Conservation (phyloP, 2,888 invertebrate species). For the Harpalus rubripes region DNA sequence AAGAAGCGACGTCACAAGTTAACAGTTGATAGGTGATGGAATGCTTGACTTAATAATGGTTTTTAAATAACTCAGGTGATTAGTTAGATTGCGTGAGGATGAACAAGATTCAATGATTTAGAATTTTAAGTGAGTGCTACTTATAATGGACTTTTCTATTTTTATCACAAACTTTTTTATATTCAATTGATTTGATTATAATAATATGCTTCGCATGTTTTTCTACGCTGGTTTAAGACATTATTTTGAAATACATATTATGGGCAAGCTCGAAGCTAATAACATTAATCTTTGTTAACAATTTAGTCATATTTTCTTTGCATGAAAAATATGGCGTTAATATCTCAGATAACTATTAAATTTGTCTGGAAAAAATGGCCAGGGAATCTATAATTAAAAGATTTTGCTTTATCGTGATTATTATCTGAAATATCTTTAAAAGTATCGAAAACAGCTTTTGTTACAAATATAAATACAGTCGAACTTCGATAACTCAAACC, state of each 20-base stretch:
- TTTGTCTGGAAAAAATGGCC: no score
- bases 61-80: conserved; percentile 18
- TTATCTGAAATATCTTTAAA: no score
- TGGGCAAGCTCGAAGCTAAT: not conserved
- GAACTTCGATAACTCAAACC: no score
- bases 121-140: conserved; percentile 22
- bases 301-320: no score
- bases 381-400: no score
- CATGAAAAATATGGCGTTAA: no score
- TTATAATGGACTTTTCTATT: not conserved
- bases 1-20: not conserved
- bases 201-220: conserved; percentile 7
- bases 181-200: conserved; percentile 23
- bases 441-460: no score
- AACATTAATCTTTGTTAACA: no score
- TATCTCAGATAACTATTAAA: no score
- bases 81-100: conserved; percentile 28
- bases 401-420: no score
- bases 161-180: conserved; percentile 24
- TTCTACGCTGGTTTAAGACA: not conserved
- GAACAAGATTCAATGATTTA: conserved; percentile 29
- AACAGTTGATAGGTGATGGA: conserved; percentile 29
- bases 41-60: conserved; percentile 35
- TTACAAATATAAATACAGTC: no score
- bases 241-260: not conserved